Evolutionary conservation across 2,888 invertebrate species (phyloP).

Genomic region (Dasysyrphus albostriatus): DNA sequence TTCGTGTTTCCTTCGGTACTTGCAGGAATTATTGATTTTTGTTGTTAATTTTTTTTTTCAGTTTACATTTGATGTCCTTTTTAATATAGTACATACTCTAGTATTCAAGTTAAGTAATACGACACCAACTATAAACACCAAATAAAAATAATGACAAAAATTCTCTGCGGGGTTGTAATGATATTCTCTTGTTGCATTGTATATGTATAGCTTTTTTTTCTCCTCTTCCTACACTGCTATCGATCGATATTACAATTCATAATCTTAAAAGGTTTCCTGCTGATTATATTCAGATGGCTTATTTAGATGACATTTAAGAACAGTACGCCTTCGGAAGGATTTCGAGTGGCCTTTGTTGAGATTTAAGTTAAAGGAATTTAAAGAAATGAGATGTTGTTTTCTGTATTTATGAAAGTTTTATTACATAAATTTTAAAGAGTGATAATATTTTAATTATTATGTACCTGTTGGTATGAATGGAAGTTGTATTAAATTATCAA

Average conservation of each 20-base stretch:
- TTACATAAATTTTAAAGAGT: too few species aligned
- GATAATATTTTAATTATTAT: too few species aligned
- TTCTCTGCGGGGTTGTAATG: not conserved
- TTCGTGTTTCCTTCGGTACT: too few species aligned
- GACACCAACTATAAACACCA: not conserved
- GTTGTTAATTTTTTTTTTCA: too few species aligned
- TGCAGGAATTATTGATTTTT: too few species aligned
- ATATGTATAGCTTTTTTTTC: too few species aligned
- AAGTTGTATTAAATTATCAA: too few species aligned
- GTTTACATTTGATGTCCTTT: not conserved
- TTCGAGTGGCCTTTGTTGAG: not conserved
- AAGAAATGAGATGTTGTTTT: not conserved
- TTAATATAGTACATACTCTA: not conserved
- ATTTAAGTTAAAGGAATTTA: not conserved
- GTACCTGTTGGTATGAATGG: too few species aligned
- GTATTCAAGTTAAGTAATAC: not conserved
- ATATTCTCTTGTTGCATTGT: slow-evolving; percentile 10
- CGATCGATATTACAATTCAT: slow-evolving; percentile 8
- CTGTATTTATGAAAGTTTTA: not conserved
- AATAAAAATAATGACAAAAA: not conserved
- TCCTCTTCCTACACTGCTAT: not conserved
- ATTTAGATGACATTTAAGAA: not conserved
- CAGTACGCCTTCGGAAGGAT: not conserved
- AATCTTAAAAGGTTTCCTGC: slow-evolving; percentile 9
- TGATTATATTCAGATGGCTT: not conserved